Evolutionary conservation across 2,888 invertebrate genomes (phyloP), one percentile per base, ranked within the genome.

Genomic region (Tenthredo distinguenda): DNA sequence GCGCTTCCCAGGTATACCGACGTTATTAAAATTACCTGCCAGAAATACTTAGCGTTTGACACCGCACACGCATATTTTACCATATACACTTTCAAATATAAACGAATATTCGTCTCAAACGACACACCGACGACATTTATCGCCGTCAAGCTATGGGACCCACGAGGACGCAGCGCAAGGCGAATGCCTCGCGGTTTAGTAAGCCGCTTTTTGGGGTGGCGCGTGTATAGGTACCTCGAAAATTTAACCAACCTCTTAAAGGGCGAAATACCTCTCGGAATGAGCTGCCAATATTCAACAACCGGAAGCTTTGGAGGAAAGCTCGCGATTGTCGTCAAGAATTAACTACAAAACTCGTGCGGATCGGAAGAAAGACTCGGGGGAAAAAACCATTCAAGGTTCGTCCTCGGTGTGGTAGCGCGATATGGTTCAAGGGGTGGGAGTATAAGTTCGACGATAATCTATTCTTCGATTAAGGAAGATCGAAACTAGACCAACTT

Each of bases 21-120:
- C 88, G 88, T 91, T 91, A 91, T 91, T 89, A 91, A 91, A 91
- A 90, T 91, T 88, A 87, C 87, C 85, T 85, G 87, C 85, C 87
- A 87, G 88, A 88, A 90, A 90, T 77, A 79, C 50, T 77, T 31
- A 77, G 40, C 79, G 18, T 85, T 62, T 85, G 88, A 86, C 88
- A 88, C 79, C 7, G 12, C 21, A 34, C 31, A 77, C n/a, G 87
- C 86, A 87, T 87, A 87, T 88, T 89, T 87, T 87, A 81, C 86
- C 85, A 40, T 40, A 15, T 37, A 81, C 47, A 81, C 84, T 85
- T 81, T 88, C 86, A 89, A 90, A 89, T 89, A 91, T 88, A 87
- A 89, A 82, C 87, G 82, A 88, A 89, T 89, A 89, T 88, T 89
- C 89, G 87, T 89, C 88, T 87, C 86, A 86, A 87, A 86, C 88